Conservation (phyloP, 2,113 vertebrate species). For the Erinaceus europaeus region DNA sequence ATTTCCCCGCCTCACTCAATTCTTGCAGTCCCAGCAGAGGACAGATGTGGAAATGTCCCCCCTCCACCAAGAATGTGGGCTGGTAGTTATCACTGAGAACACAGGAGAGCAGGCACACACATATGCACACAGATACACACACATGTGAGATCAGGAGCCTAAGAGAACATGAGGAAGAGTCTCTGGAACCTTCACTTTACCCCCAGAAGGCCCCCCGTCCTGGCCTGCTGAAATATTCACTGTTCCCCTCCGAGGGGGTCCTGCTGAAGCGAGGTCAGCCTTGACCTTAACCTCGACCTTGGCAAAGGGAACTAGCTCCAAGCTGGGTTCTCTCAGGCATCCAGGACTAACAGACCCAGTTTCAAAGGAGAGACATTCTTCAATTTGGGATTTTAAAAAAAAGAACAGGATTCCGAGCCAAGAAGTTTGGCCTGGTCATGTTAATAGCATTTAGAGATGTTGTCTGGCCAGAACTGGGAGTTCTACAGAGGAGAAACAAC, state of each 20-base stretch:
- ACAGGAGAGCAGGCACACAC: no score
- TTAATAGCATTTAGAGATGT: slow-evolving; percentile 55
- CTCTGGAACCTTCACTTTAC: background rate
- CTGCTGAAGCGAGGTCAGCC: background rate
- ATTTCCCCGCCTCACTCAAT: background rate
- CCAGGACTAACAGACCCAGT: background rate
- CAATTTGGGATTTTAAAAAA: slow-evolving; percentile 36
- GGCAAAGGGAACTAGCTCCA: background rate
- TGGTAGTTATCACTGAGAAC: no score
- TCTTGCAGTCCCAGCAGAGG: background rate
- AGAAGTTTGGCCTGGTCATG: slow-evolving; percentile 42
- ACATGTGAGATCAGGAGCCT: background rate
- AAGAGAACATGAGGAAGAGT: background rate
- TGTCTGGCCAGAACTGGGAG: slow-evolving; percentile 28
- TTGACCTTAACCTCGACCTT: slow-evolving; percentile 19
- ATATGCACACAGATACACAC: rapidly evolving
- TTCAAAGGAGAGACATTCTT: slow-evolving; percentile 34
- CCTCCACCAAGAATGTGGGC: background rate
- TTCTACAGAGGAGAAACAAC: slow-evolving; percentile 41
- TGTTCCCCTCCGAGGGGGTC: background rate
- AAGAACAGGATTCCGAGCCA: slow-evolving; percentile 49
- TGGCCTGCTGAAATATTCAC: background rate
- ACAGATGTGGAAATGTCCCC: background rate
- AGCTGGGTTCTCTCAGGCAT: background rate
- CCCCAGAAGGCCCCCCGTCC: background rate